Conservation (phyloP, 2,888 invertebrate genomes). For the Oligia fasciuncula region DNA sequence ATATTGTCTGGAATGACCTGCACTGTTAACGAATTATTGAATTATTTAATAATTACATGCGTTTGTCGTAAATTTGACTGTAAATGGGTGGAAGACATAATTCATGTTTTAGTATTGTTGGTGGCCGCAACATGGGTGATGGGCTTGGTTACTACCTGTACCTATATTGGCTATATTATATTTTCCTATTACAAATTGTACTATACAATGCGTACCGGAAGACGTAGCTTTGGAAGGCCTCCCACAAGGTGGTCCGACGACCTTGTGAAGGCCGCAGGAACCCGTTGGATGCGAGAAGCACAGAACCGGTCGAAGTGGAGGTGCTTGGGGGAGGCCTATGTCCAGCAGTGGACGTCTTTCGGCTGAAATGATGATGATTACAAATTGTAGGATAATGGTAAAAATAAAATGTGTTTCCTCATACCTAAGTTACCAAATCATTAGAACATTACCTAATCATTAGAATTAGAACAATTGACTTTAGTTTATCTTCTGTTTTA, state of each 20-base stretch:
- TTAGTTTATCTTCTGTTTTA: background rate
- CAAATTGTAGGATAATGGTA: background rate
- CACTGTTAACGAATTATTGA: conserved; percentile 85
- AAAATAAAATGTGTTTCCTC: background rate
- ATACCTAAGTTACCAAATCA: background rate
- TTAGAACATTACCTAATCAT: background rate
- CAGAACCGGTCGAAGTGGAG: no score
- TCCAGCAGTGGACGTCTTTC: no score
- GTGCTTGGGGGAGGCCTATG: no score
- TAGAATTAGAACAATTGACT: background rate
- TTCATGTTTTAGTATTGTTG: conserved; percentile 54
- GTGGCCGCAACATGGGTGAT: conserved; percentile 22
- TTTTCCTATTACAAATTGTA: background rate
- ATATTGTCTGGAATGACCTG: conserved; percentile 86
- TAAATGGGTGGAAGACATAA: conserved; percentile 54
- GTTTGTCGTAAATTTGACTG: conserved; percentile 74
- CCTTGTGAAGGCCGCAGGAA: no score
- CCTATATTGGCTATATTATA: no score
- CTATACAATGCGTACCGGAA: no score
- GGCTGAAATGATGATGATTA: no score
- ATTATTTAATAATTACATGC: conserved; percentile 84
- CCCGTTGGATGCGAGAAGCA: no score
- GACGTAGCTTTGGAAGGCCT: no score
- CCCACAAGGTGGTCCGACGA: no score
- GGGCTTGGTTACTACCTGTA: background rate